These are phyloP conservation scores for Peucedramus taeniatus DNA, from an alignment of 2,113 vertebrate genomes.

Conservation along the genomic window DNA sequence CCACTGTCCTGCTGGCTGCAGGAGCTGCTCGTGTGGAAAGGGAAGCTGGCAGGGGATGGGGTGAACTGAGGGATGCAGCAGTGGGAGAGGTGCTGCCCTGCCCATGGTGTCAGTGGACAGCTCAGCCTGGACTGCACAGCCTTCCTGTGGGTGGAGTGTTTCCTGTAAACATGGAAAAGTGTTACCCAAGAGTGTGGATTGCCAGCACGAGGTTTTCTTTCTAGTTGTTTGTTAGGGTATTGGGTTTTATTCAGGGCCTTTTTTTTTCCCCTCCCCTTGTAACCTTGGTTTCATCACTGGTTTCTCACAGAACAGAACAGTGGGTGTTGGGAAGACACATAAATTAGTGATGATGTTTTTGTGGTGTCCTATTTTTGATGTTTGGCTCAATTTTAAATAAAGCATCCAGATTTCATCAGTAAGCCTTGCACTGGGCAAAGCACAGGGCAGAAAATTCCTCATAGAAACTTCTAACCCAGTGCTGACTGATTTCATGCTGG, in stretches of 20 bases:
- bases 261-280: background rate
- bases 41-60: background rate
- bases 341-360: conserved; percentile 9
- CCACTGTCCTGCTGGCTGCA: background rate
- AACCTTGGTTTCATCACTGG: background rate
- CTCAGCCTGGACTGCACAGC: background rate
- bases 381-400: background rate
- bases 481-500: background rate
- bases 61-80: background rate
- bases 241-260: background rate
- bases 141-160: background rate
- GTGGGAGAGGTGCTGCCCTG: background rate
- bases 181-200: background rate
- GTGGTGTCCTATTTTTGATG: background rate
- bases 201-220: background rate
- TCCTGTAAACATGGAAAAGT: background rate
- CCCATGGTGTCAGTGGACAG: fast-evolving
- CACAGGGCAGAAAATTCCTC: background rate
- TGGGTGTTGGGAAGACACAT: background rate
- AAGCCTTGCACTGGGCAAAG: background rate
- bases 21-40: background rate
- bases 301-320: background rate
- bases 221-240: background rate
- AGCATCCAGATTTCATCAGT: background rate
- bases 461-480: background rate